Base-by-base conservation (phyloP, 2,113 vertebrate genomes). In the cat (Felis catus) region DNA sequence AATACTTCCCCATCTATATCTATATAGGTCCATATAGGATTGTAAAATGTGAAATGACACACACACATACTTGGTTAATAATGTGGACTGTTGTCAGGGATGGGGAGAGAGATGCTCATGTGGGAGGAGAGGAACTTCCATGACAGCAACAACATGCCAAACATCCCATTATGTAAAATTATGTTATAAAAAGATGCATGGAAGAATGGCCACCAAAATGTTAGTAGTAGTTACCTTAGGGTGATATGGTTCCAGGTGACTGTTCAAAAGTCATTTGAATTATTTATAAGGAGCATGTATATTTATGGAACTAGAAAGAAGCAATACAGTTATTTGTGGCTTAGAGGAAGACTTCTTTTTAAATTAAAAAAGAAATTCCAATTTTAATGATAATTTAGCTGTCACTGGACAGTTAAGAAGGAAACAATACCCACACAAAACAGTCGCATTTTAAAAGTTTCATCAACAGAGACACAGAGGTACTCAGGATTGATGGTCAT, bases 401-500 rank as follows among this genome's bases (percentile, higher is more conserved):
- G 55, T 91, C 55, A 93, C 10, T 36, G 13, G 65, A 98, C 6
- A 93, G 31, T 70, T 86, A 4, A 45, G 94, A 87, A 73, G 48
- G 74, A 18, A 39, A 78, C 74, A 76, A 4, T 48, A 76, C 15
- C 73, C 1, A n/a, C 79, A 94, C 51, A 5, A 19, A 85, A 36
- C 1, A 25, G 41, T 85, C n/a, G 19, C 23, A 73, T 76, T 51
- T 83, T 5, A 70, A 89, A 83, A 85, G 41, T 83, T 94, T 89
- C 45, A 53, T 65, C 73, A 9, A 18, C 1, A 73, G 65, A 95
- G 36, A 93, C 29, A 89, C 31, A 81, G 91, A 95, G 27, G 55
- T 58, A 66, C n/a, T 53, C n/a, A 41, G 85, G 5, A 93, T 1
- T 86, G 70, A 94, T 94, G 94, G 96, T 98, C 97, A 98, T 98